phyloP scores from a whole-genome alignment of 1,140 invertebrate genomes.

The Ooceraea biroi region DNA sequence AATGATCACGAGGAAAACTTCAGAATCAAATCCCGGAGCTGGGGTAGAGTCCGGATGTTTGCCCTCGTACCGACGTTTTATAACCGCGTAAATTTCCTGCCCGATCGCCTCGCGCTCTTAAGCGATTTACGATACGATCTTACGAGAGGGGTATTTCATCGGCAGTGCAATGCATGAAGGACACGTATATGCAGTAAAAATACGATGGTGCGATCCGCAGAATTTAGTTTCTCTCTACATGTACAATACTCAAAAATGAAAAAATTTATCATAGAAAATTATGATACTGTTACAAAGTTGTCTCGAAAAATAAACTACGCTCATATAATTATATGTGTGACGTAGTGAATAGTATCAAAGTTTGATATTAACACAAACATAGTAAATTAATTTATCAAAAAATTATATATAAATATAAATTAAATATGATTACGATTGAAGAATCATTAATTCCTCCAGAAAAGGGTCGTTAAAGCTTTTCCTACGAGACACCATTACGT shows the following conservation, averaged over 20 bases:
- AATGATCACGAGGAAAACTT: constrained; percentile 33
- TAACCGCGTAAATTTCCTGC: constrained; percentile 67
- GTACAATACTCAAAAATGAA: not conserved
- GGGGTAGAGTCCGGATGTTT: constrained; percentile 58
- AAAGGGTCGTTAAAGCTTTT: constrained; percentile 21
- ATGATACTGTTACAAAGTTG: not conserved
- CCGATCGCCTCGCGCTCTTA: constrained; percentile 59
- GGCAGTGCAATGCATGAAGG: constrained; percentile 34
- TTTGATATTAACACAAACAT: not conserved
- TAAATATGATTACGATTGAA: not conserved
- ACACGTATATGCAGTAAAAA: constrained; percentile 11
- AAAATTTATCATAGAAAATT: not conserved
- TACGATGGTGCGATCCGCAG: not conserved
- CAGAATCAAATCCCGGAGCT: constrained; percentile 18
- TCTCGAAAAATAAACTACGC: not conserved
- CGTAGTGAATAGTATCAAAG: not conserved
- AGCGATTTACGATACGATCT: constrained; percentile 74
- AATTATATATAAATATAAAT: not conserved
- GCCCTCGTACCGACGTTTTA: constrained; percentile 66
- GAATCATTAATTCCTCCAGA: not conserved
- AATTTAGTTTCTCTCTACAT: not conserved
- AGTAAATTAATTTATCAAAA: not conserved
- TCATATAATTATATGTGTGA: not conserved
- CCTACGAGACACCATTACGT: constrained; percentile 64
- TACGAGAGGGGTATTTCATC: constrained; percentile 48